Conservation (phyloP, 2,888 invertebrate genomes). For the Eristalinus sepulchralis region DNA sequence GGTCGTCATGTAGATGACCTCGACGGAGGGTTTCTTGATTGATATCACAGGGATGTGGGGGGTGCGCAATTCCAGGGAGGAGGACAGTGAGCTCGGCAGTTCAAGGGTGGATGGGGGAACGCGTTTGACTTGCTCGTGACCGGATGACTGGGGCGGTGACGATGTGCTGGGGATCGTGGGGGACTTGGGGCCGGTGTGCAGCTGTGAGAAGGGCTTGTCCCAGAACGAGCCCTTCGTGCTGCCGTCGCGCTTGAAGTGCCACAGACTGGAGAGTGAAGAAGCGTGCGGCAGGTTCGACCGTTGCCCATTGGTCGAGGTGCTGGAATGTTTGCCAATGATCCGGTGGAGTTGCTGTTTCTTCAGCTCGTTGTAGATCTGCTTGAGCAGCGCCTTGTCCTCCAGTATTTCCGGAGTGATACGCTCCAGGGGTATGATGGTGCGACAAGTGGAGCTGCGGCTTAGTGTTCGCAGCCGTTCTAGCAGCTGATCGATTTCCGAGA, state of each 20-base stretch:
- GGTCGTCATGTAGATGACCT: conserved; percentile 71
- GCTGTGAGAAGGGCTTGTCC: conserved; percentile 15
- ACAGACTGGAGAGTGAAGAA: conserved; percentile 74
- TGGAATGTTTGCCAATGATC: conserved; percentile 76
- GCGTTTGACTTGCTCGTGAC: conserved; percentile 45
- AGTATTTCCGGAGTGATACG: conserved; percentile 87
- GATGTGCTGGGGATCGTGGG: background rate
- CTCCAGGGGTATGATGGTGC: conserved; percentile 81
- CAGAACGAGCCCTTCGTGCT: conserved; percentile 38
- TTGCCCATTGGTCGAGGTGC: conserved; percentile 62
- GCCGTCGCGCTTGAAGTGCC: conserved; percentile 69
- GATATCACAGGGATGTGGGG: conserved; percentile 48
- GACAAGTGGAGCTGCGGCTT: conserved; percentile 68
- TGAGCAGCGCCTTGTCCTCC: conserved; percentile 87
- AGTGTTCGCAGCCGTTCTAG: conserved; percentile 74
- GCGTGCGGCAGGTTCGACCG: conserved; percentile 73
- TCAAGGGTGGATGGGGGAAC: conserved; percentile 73
- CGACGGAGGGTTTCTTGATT: conserved; percentile 45
- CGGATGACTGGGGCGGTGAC: conserved; percentile 25
- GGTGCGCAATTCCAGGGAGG: conserved; percentile 11
- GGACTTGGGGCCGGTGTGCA: conserved; percentile 26
- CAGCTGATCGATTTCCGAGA: conserved; percentile 73
- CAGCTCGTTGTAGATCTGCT: conserved; percentile 79
- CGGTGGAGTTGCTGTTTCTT: conserved; percentile 79
- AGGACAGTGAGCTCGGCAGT: conserved; percentile 39